phyloP scores from a whole-genome alignment of 2,888 invertebrate genomes.

The Lycophotia porphyrea region DNA sequence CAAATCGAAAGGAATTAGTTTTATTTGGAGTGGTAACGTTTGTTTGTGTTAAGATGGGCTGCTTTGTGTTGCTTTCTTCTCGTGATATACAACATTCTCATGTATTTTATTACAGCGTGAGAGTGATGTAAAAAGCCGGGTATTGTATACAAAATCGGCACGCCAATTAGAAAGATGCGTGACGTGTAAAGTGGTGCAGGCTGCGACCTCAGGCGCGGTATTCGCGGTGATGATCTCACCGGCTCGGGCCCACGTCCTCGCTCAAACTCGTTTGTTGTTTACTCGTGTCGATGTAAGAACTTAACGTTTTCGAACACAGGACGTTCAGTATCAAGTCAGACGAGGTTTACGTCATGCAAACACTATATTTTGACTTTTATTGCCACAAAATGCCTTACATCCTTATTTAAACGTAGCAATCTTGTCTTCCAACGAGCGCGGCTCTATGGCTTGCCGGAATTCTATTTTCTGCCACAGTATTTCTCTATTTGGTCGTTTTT shows the following conservation, averaged over 20 bases:
- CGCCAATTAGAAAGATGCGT: slow-evolving; percentile 86
- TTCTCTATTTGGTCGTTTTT: slow-evolving; percentile 31
- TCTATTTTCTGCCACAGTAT: slow-evolving; percentile 21
- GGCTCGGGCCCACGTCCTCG: slow-evolving; percentile 86
- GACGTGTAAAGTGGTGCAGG: slow-evolving; percentile 85
- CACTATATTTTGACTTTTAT: slow-evolving; percentile 65
- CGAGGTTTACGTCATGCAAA: slow-evolving; percentile 81
- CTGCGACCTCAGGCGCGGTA: slow-evolving; percentile 86
- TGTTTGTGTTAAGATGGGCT: slow-evolving; percentile 47
- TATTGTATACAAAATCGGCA: slow-evolving; percentile 83
- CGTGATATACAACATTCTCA: slow-evolving; percentile 66
- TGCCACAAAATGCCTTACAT: slow-evolving; percentile 40
- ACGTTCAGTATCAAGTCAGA: slow-evolving; percentile 77
- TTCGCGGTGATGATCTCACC: slow-evolving; percentile 89
- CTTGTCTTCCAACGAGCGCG: neutral
- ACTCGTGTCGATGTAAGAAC: slow-evolving; percentile 84
- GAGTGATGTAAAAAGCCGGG: slow-evolving; percentile 74
- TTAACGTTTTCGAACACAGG: slow-evolving; percentile 83
- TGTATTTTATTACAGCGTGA: slow-evolving; percentile 73
- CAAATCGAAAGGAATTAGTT: slow-evolving; percentile 16
- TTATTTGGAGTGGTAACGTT: slow-evolving; percentile 17
- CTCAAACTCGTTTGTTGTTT: slow-evolving; percentile 89
- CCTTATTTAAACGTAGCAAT: slow-evolving; percentile 45
- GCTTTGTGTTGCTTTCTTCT: slow-evolving; percentile 65
- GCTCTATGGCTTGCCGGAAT: slow-evolving; percentile 7